Conservation (phyloP, 2,888 invertebrate genomes). For the Amiota mariae region DNA sequence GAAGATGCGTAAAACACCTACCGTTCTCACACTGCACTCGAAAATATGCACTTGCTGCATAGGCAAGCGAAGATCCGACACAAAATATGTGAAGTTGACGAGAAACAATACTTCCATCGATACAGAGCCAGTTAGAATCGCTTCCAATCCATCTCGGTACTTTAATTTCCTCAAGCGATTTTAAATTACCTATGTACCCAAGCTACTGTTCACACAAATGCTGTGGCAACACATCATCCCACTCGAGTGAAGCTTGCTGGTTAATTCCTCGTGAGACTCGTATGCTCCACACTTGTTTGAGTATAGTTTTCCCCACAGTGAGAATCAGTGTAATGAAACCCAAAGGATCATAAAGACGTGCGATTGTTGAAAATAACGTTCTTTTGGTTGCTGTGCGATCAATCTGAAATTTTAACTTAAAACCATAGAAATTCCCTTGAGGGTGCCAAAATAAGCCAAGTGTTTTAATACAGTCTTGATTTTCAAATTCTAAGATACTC, state of each 20-base stretch:
- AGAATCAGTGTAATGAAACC: conserved; percentile 9
- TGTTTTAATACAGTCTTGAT: not conserved
- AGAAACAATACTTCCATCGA: not conserved
- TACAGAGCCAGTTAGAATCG: not conserved
- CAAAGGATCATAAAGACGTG: not conserved
- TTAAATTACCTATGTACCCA: no score
- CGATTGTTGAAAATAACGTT: no score
- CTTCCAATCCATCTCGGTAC: not conserved
- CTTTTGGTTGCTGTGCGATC: no score
- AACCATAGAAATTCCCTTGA: not conserved
- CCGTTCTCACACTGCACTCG: not conserved
- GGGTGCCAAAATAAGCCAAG: conserved; percentile 19
- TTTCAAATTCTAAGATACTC: not conserved
- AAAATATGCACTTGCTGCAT: not conserved
- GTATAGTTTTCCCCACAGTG: not conserved
- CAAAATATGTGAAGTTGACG: not conserved
- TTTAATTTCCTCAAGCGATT: not conserved
- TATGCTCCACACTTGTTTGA: not conserved
- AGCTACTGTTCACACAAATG: not conserved
- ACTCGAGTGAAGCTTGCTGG: not conserved
- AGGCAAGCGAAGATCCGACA: not conserved
- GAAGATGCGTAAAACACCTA: not conserved
- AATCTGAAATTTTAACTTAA: conserved; percentile 8
- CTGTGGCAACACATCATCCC: not conserved
- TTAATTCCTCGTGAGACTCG: no score